Evolutionary conservation across 2,888 invertebrate species (phyloP), one percentile per base, ranked within the genome.

Genomic region (Endomychus coccineus): DNA sequence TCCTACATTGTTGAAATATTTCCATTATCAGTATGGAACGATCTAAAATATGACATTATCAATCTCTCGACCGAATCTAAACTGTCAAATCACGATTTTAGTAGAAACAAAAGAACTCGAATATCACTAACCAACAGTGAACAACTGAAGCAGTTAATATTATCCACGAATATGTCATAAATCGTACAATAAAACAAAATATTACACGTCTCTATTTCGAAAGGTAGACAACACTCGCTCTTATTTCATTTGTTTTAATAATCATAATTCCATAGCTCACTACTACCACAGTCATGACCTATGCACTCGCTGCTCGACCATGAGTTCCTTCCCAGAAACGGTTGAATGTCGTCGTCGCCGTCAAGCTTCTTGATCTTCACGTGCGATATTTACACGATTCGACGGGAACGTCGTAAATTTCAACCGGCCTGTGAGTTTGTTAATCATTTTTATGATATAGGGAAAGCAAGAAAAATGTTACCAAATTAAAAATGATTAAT

Each of bases 241-340:
- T 46, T 49, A 45, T 49, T 45, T 40, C 45, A 43, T 46, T 45
- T 45, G 41, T 43, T 49, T 49, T 45, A 49, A 48, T 46, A 46
- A 45, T 46, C 45, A 46, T 46, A 46, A 46, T 49, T 46, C 48
- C 45, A 39, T 39, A 40, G 43, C 38, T 45, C 43, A 46, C 46
- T 39, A 23, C 6, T n/a, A 12, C 42, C 39, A 39, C n/a, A n/a
- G n/a, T n/a, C n/a, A n/a, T 46, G 48, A 49, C 48, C 48, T 39
- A 39, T 48, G 46, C 45, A 44, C 48, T 32, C 48, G 36, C 44
- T 42, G 39, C 46, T 45, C n/a, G 46, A 41, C 46, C 48, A 48
- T 48, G 47, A 48, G 44, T 48, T 32, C 39, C 39, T 43, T 40
- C 43, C 27, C 7, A 32, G 43, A 43, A 43, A 22, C 29, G 27